Evolutionary conservation across 2,888 invertebrate genomes (phyloP), one percentile per base, ranked within the genome.

Genomic region (Pocota personata): DNA sequence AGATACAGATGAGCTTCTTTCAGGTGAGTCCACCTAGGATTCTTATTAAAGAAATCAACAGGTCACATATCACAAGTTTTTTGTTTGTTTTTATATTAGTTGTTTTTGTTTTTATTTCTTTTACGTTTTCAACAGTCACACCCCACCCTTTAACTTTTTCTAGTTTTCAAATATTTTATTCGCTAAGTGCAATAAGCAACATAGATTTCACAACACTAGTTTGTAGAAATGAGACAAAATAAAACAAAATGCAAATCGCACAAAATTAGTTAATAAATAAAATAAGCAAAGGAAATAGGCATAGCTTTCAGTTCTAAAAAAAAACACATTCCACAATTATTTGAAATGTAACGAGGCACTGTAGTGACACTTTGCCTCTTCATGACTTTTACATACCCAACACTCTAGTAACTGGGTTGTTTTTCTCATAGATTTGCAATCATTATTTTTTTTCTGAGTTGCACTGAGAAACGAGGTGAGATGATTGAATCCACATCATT

Each of bases 261-360:
- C 57, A 43, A 30, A 46, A 6, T 30, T 24, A 24, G 10, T 19
- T n/a, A 10, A 14, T 19, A 16, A 16, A 52, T n/a, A n/a, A n/a
- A n/a, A n/a, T 12, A 24, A 37, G 19, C 27, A 40, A 55, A 21
- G 21, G 37, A 73, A 62, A 73, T 58, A 73, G 72, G 35, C 50
- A 50, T 73, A 73, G 60, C 72, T 62, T 73, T 52, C 37, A 19
- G 10, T n/a, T 60, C n/a, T 3, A 24, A 16, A 16, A 4, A 60
- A 19, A 27, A 16, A 24, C 62, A 43, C 43, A 24, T 30, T 12
- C 19, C 16, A 62, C 30, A 1, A 27, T 12, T 16, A 14, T 24
- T 62, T 62, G 2, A 27, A 46, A 30, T 27, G 40, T 40, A 43
- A 62, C 27, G 16, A 14, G 14, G 19, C 10, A 60, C 10, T 24